Evolutionary conservation across 2,113 vertebrate genomes (phyloP).

Genomic region (Globicephala melas): DNA sequence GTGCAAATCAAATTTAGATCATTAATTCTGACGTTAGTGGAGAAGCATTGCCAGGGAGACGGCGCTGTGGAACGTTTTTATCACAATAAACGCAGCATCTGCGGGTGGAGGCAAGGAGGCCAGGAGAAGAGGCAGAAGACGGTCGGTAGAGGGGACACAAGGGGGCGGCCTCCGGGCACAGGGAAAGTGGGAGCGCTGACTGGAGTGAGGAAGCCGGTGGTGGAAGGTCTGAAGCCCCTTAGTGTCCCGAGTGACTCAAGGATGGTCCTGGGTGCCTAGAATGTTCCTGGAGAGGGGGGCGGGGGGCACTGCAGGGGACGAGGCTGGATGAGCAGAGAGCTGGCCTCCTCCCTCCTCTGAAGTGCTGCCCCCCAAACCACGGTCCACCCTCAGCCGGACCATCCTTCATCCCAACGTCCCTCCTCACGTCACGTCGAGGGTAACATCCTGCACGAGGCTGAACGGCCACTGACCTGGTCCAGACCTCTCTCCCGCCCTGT

Average conservation of each 20-base stretch:
- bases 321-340: background rate
- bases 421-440: too few relatives aligned
- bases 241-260: background rate
- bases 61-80: background rate
- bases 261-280: background rate
- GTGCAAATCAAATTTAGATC: background rate
- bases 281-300: background rate
- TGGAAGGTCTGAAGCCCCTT: background rate
- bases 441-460: too few relatives aligned
- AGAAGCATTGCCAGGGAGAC: background rate
- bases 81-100: background rate
- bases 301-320: background rate
- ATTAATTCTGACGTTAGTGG: background rate
- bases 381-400: background rate
- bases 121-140: accelerated
- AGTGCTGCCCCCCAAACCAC: background rate
- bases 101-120: too few relatives aligned
- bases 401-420: background rate
- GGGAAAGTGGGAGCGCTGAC: accelerated
- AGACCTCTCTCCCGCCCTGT: too few relatives aligned
- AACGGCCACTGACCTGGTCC: too few relatives aligned
- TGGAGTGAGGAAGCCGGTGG: background rate
- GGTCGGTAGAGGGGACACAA: background rate
- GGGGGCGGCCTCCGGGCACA: background rate
- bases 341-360: background rate